These are phyloP conservation scores for Pterois miles DNA, from an alignment of 2,797 vertebrate genomes.

Conservation along the genomic window DNA sequence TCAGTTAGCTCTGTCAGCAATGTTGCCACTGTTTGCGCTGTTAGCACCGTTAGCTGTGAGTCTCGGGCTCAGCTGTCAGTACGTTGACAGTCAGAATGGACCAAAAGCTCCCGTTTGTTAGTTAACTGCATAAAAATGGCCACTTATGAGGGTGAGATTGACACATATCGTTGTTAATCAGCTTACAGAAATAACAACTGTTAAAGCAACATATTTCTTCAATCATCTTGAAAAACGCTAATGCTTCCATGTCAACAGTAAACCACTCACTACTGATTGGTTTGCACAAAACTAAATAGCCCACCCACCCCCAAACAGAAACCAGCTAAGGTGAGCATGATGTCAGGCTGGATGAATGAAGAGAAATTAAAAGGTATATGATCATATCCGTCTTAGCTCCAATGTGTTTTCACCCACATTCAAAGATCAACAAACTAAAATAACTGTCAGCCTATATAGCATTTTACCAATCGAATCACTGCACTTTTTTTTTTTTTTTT, in stretches of 20 bases:
- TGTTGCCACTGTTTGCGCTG: too few species aligned
- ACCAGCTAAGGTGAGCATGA: too few species aligned
- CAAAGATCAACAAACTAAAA: neutral
- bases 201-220: neutral
- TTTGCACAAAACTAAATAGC: neutral
- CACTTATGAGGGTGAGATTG: neutral
- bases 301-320: neutral
- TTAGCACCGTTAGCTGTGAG: too few species aligned
- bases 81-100: neutral
- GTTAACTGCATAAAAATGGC: too few species aligned
- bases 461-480: neutral
- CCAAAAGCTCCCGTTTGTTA: too few species aligned
- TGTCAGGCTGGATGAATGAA: neutral
- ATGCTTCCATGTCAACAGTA: neutral
- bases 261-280: neutral
- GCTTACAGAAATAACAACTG: rapidly evolving
- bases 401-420: neutral
- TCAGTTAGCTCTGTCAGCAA: too few species aligned
- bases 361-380: neutral
- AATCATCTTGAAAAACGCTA: neutral
- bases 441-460: too few species aligned
- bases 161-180: too few species aligned
- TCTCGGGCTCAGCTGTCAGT: too few species aligned
- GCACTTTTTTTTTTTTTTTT: neutral
- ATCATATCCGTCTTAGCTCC: neutral